Evolutionary conservation across 2,113 vertebrate species (phyloP).

Genomic region (Tachuris rubrigastra): DNA sequence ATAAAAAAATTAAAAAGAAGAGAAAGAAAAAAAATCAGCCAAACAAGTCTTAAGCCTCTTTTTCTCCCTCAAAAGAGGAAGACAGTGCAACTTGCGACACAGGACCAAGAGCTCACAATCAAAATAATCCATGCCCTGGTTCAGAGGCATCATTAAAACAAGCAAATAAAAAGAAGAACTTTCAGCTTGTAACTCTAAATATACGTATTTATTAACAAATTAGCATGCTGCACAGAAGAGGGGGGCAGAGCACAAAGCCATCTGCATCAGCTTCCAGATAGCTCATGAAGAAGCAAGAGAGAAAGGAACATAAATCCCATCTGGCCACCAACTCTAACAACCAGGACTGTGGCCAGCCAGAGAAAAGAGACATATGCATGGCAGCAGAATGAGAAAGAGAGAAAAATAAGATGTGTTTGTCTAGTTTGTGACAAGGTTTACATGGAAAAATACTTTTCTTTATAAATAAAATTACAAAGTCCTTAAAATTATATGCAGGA

Average conservation of each 20-base stretch:
- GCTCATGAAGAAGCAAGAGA: conserved; percentile 30
- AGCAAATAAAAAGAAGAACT: background rate
- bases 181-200: background rate
- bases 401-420: conserved; percentile 15
- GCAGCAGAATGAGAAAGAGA: conserved; percentile 32
- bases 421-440: background rate
- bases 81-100: background rate
- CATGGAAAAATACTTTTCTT: background rate
- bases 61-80: background rate
- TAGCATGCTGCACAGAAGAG: background rate
- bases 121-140: background rate
- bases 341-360: conserved; percentile 32
- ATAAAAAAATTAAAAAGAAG: too few relatives aligned
- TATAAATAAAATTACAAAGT: background rate
- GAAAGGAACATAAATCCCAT: conserved; percentile 55
- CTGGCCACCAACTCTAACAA: conserved; percentile 47
- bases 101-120: background rate
- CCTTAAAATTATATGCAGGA: background rate
- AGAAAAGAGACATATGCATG: conserved; percentile 34
- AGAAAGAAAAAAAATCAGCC: background rate
- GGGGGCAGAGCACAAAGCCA: background rate
- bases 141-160: background rate
- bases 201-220: conserved; percentile 23
- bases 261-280: conserved; percentile 36
- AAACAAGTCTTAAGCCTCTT: background rate